Evolutionary conservation across 2,797 vertebrate genomes (phyloP).

Genomic region (Enoplosus armatus): DNA sequence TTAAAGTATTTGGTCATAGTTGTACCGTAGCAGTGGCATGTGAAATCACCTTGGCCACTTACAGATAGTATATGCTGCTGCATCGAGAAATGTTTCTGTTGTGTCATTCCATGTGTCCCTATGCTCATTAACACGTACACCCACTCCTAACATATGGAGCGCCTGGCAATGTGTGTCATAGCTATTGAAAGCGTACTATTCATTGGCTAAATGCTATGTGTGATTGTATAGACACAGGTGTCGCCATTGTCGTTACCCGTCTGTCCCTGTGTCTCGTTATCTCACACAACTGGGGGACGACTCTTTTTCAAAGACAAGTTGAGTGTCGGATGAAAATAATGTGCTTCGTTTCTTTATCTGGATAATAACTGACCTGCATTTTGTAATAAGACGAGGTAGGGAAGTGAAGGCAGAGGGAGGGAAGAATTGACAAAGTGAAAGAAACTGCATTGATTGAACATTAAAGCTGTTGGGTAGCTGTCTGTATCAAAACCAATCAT

Average conservation of each 20-base stretch:
- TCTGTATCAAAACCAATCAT: conserved; percentile 15
- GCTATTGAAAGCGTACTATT: conserved; percentile 45
- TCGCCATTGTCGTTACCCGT: conserved; percentile 51
- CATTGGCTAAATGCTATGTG: conserved; percentile 55
- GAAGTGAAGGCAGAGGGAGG: not conserved
- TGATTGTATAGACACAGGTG: conserved; percentile 66
- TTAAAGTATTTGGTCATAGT: conserved; percentile 30
- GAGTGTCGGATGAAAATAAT: conserved; percentile 50
- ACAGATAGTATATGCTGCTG: not conserved
- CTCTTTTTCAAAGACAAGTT: conserved; percentile 60
- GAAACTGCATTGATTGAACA: conserved; percentile 25
- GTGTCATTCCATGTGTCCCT: conserved; percentile 39
- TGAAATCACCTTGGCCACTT: conserved; percentile 11
- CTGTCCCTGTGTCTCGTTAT: conserved; percentile 61
- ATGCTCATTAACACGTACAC: conserved; percentile 61
- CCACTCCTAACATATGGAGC: conserved; percentile 56
- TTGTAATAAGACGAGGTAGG: conserved; percentile 30
- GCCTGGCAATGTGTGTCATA: conserved; percentile 41
- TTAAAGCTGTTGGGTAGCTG: not conserved
- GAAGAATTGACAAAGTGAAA: not conserved
- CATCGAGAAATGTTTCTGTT: conserved; percentile 12
- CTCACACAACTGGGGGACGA: conserved; percentile 34
- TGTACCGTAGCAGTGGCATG: not conserved
- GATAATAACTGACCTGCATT: conserved; percentile 40
- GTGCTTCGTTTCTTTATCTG: not conserved